Conservation (phyloP, 2,113 vertebrate genomes). For the Thamnophis sirtalis region DNA sequence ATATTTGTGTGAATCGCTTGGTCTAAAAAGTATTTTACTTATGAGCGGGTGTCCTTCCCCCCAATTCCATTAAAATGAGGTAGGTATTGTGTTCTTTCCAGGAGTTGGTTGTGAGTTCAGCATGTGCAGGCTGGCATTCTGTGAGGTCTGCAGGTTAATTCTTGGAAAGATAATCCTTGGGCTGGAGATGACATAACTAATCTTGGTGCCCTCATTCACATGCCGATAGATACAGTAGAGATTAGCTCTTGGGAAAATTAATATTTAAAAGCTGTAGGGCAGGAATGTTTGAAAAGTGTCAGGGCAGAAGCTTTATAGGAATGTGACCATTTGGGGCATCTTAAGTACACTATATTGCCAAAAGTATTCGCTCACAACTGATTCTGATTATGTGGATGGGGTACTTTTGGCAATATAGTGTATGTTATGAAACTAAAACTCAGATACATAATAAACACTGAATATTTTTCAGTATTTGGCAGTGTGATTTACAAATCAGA, state of each 20-base stretch:
- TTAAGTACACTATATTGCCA: too few species aligned
- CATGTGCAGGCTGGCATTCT: background rate
- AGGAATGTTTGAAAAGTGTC: background rate
- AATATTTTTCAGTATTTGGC: background rate
- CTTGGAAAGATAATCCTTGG: background rate
- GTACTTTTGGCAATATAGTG: too few species aligned
- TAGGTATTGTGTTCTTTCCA: background rate
- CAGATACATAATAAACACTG: background rate
- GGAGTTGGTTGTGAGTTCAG: background rate
- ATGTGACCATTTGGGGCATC: background rate
- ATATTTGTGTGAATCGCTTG: background rate
- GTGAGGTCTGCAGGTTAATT: background rate
- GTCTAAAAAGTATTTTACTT: background rate
- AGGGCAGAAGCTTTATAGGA: background rate
- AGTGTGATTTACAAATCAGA: background rate
- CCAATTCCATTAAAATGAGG: background rate
- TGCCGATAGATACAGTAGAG: background rate
- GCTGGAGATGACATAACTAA: accelerated
- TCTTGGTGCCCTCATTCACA: background rate
- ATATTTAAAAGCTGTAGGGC: background rate
- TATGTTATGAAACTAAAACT: background rate
- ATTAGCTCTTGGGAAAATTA: background rate
- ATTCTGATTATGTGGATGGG: too few species aligned
- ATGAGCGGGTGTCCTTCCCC: background rate
- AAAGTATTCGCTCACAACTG: too few species aligned